A percentile compares a stretch with the other conserved stretches of the same genome.
Evolutionary conservation across 2,113 vertebrate species (phyloP).

Genomic region (Sinocyclocheilus anophthalmus): DNA sequence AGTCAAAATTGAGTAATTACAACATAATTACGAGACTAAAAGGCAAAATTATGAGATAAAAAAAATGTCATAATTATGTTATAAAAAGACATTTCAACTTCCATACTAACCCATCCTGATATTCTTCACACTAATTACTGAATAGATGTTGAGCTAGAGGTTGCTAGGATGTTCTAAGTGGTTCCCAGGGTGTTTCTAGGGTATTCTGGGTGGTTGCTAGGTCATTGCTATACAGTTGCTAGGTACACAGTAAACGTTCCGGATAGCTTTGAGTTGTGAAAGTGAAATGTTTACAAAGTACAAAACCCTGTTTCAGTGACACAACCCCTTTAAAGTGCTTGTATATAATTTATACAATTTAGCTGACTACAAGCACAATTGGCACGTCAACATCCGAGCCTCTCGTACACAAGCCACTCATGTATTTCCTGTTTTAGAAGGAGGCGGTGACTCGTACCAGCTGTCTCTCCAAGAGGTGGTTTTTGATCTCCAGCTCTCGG

Average conservation of each 20-base stretch:
- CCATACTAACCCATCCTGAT: not conserved
- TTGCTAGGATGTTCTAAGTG: not conserved
- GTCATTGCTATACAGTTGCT: not conserved
- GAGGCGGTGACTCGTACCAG: slow-evolving; percentile 75
- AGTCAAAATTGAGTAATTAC: no score
- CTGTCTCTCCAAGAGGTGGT: slow-evolving; percentile 83
- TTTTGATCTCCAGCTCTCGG: slow-evolving; percentile 85
- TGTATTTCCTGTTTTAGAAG: not conserved
- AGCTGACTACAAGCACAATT: not conserved
- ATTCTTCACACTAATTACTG: not conserved
- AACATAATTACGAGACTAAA: not conserved
- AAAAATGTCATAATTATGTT: not conserved
- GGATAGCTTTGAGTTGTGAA: not conserved
- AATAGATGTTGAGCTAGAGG: not conserved
- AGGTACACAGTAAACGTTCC: not conserved
- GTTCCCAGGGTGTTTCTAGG: not conserved
- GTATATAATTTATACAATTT: not conserved
- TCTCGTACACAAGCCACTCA: not conserved
- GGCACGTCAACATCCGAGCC: not conserved
- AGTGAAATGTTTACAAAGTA: not conserved
- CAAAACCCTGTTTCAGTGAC: not conserved
- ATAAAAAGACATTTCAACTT: not conserved
- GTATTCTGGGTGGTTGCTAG: not conserved
- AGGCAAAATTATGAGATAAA: not conserved
- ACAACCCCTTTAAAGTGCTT: not conserved